Base-by-base conservation (phyloP, 2,888 invertebrate species). In the Frankliniella intonsa region DNA sequence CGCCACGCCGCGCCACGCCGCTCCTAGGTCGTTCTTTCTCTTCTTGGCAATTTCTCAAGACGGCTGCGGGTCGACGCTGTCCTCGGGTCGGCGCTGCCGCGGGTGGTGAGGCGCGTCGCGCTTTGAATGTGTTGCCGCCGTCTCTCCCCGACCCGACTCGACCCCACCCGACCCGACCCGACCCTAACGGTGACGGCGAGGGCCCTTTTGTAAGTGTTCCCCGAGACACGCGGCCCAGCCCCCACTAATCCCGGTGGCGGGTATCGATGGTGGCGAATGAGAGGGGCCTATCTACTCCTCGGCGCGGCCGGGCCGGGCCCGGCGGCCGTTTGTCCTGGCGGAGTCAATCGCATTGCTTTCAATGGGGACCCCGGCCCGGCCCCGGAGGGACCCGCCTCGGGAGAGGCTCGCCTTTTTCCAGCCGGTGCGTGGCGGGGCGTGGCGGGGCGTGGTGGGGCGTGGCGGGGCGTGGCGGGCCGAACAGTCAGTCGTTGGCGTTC, bases 151-250 rank as follows among this genome's bases (percentile, higher is more conserved):
- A 38, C 38, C 38, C 38, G 38, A 38, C 38, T 5, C 38, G 38
- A 38, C 38, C 38, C 38, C 3, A 38, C 17, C 55, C 55, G 55
- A 19, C 55, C 14, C 17, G 17, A 19, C 55, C 19, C 25, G 69
- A 76, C 69, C 69, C 69, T 76, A 76, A 76, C 69, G 69, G 69
- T 25, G 69, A 14, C 25, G 22, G n/a, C 55, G 62, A 62, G 19
- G n/a, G n/a, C 7, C 62, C 62, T 62, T 62, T 62, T 62, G 62
- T 62, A 62, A 62, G 14, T 38, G 38, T 5, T 3, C 38, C 38
- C 38, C 38, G 38, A 38, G 38, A 38, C 38, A 17, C 62, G 62
- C 62, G 62, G 38, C 38, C 14, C 62, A 14, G 38, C 38, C 14
- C 62, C 62, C 17, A 62, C 62, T 12, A 62, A 19, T 62, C 19